phyloP scores from a whole-genome alignment of 1,140 invertebrate genomes.

The Drosophila suzukii region DNA sequence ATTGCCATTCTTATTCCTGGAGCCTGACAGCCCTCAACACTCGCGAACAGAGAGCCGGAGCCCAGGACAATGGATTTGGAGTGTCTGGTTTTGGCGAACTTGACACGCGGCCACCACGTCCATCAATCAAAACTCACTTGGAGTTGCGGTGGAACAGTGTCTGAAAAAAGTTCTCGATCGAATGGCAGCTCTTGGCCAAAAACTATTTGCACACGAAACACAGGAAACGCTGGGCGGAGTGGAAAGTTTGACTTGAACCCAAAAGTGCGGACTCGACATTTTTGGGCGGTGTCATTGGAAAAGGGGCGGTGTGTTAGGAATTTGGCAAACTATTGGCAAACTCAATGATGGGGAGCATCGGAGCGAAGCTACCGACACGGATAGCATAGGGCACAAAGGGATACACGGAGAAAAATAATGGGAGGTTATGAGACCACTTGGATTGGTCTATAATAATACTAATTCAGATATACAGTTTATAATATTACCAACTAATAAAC shows the following conservation, averaged over 20 bases:
- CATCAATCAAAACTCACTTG: constrained; percentile 48
- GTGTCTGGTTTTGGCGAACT: constrained; percentile 38
- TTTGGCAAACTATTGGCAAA: constrained; percentile 52
- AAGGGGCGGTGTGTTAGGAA: constrained; percentile 10
- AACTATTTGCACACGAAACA: constrained; percentile 42
- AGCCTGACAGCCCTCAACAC: constrained; percentile 18
- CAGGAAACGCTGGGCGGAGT: constrained; percentile 17
- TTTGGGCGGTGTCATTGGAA: constrained; percentile 28
- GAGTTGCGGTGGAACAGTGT: constrained; percentile 17
- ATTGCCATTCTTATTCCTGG: constrained; percentile 16
- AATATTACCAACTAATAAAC: too few relatives aligned
- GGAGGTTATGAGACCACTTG: too few relatives aligned
- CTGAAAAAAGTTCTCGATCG: constrained; percentile 21
- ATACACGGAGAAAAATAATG: constrained; percentile 4
- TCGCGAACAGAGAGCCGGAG: constrained; percentile 7
- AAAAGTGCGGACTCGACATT: constrained; percentile 35
- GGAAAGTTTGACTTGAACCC: constrained; percentile 34
- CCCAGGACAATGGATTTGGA: constrained; percentile 38
- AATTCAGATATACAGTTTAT: too few relatives aligned
- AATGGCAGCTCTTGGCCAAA: constrained; percentile 9
- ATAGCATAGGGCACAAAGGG: constrained; percentile 11
- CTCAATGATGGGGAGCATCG: constrained; percentile 32
- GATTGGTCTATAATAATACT: too few relatives aligned
- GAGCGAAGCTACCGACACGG: constrained; percentile 28
- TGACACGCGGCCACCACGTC: constrained; percentile 32